Conservation (phyloP, 1,140 invertebrate genomes). For the Triops cancriformis region DNA sequence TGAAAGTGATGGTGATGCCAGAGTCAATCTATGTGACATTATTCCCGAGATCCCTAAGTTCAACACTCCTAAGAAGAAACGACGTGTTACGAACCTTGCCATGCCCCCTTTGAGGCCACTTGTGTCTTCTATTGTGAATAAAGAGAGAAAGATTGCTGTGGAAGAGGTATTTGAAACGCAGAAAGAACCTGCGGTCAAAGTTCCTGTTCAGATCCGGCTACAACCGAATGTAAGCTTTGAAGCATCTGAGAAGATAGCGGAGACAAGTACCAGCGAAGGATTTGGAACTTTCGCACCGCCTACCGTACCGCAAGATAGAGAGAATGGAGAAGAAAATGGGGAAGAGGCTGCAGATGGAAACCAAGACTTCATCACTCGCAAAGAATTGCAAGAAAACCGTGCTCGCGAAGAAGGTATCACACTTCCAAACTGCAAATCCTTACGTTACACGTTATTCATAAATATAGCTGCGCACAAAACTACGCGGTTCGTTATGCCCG, state of each 20-base stretch:
- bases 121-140: neutral
- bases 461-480: too few relatives aligned
- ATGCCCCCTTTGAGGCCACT: neutral
- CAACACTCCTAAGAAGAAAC: neutral
- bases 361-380: slow-evolving; percentile 50
- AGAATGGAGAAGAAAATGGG: slow-evolving; percentile 37
- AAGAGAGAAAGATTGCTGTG: slow-evolving; percentile 35
- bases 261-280: slow-evolving; percentile 35
- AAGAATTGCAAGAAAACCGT: slow-evolving; percentile 58
- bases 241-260: slow-evolving; percentile 52
- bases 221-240: slow-evolving; percentile 44
- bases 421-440: too few relatives aligned
- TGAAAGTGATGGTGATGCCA: slow-evolving; percentile 56
- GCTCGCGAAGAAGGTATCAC: slow-evolving; percentile 52
- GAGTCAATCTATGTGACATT: slow-evolving; percentile 28
- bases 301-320: slow-evolving; percentile 35
- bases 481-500: too few relatives aligned
- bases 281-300: slow-evolving; percentile 44
- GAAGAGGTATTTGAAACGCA: slow-evolving; percentile 56
- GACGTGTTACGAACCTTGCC: neutral
- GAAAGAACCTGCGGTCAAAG: neutral
- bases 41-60: neutral
- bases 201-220: slow-evolving; percentile 31
- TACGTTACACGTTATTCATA: too few relatives aligned
- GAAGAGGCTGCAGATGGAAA: slow-evolving; percentile 34